Evolutionary conservation across 1,140 invertebrate species (phyloP).

Genomic region (Drosophila biarmipes): DNA sequence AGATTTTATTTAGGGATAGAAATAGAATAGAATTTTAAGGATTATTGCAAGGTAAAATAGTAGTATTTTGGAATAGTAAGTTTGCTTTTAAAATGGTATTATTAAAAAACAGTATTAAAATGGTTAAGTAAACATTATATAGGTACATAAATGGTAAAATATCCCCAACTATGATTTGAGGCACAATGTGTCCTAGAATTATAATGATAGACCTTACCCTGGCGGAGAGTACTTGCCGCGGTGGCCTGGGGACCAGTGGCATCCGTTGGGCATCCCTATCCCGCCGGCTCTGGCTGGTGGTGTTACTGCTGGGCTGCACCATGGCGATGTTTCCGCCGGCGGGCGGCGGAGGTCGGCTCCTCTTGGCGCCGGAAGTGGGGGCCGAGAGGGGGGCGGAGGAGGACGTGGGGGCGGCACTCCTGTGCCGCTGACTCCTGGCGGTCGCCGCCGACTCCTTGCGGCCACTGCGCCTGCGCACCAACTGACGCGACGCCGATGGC

Average conservation of each 20-base stretch:
- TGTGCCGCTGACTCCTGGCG: slow-evolving; percentile 11
- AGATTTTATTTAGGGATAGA: no score
- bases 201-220: neutral
- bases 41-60: no score
- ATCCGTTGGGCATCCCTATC: neutral
- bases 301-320: slow-evolving; percentile 3
- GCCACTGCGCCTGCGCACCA: slow-evolving; percentile 59
- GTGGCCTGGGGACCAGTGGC: neutral
- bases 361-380: neutral
- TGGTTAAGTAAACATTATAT: no score
- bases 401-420: neutral
- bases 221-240: neutral
- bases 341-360: neutral
- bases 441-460: slow-evolving; percentile 11
- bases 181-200: no score
- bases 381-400: no score
- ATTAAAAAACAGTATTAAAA: no score
- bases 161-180: no score
- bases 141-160: no score
- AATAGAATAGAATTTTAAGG: no score
- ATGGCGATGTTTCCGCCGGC: neutral
- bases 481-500: slow-evolving; percentile 24
- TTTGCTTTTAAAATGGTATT: no score
- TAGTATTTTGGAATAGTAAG: no score
- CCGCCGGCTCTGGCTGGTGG: neutral